A percentile compares a stretch with the other conserved stretches of the same genome.
phyloP scores from a whole-genome alignment of 2,113 vertebrate genomes.

The Montifringilla adamsi region DNA sequence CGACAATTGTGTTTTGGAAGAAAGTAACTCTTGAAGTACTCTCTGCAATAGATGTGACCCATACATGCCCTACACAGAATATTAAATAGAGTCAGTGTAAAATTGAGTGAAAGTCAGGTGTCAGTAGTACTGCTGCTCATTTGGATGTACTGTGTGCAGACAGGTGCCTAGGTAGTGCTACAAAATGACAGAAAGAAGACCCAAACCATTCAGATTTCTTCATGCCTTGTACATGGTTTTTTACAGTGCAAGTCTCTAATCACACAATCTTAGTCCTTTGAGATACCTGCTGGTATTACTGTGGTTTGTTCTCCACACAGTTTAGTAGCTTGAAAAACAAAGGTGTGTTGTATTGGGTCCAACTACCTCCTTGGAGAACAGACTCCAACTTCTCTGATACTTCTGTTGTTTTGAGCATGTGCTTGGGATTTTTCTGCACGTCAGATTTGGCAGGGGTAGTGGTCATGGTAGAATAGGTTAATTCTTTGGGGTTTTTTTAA shows the following conservation, averaged over 20 bases:
- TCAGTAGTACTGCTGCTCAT: not conserved
- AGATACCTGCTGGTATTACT: not conserved
- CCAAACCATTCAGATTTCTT: not conserved
- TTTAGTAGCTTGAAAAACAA: not conserved
- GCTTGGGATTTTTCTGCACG: not conserved
- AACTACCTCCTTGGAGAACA: not conserved
- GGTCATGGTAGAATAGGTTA: fast-evolving
- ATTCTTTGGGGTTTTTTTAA: not conserved
- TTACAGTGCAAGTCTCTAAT: not conserved
- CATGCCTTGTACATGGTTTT: not conserved
- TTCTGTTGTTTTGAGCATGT: not conserved
- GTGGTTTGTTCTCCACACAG: not conserved
- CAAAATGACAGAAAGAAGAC: not conserved
- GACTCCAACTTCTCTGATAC: not conserved
- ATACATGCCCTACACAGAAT: not conserved
- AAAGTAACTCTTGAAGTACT: not conserved
- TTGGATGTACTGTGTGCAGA: not conserved
- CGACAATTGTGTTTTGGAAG: not conserved
- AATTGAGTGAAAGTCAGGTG: not conserved
- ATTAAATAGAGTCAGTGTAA: not conserved
- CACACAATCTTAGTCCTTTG: not conserved
- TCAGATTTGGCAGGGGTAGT: fast-evolving
- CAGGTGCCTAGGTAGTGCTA: not conserved
- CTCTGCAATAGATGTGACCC: not conserved
- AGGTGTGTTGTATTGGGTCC: not conserved